Evolutionary conservation across 2,888 invertebrate genomes (phyloP).

Genomic region (Alitta virens): DNA sequence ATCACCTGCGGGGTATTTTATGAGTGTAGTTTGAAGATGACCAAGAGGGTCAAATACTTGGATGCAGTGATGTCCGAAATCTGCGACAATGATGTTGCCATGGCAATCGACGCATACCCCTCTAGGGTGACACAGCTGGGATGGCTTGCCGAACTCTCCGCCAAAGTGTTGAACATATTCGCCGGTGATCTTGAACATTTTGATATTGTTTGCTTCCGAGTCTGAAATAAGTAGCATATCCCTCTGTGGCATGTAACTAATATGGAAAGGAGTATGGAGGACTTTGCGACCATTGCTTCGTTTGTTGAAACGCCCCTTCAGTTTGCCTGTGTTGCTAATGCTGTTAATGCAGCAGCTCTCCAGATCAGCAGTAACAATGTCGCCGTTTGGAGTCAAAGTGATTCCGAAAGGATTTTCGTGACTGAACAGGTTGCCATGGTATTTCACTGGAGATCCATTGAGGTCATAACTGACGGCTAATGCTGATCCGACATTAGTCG

Average conservation of each 20-base stretch:
- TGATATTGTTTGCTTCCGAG: conserved; percentile 39
- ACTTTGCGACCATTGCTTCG: conserved; percentile 43
- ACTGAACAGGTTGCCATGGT: conserved; percentile 11
- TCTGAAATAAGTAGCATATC: conserved; percentile 44
- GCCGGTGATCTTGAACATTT: conserved; percentile 38
- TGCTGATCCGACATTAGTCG: conserved; percentile 1
- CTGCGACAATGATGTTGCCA: conserved; percentile 47
- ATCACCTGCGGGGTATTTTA: conserved; percentile 36
- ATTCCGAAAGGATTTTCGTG: conserved; percentile 38
- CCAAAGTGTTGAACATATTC: conserved; percentile 43
- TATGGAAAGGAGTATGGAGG: conserved; percentile 38
- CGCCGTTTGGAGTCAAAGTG: conserved; percentile 31
- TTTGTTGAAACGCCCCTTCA: conserved; percentile 41
- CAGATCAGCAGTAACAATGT: conserved; percentile 38
- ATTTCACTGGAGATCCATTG: conserved; percentile 4
- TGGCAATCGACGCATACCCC: conserved; percentile 41
- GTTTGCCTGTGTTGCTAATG: conserved; percentile 41
- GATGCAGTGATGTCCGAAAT: conserved; percentile 44
- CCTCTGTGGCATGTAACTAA: conserved; percentile 38
- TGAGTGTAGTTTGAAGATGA: conserved; percentile 32
- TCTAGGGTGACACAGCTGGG: conserved; percentile 39
- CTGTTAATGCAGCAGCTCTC: conserved; percentile 31
- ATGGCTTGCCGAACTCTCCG: conserved; percentile 30
- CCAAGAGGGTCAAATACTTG: conserved; percentile 43
- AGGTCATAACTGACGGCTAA: conserved; percentile 15